Evolutionary conservation across 1,140 invertebrate species (phyloP), one percentile per base, ranked within the genome.

Genomic region (Carcinoscorpius rotundicauda): DNA sequence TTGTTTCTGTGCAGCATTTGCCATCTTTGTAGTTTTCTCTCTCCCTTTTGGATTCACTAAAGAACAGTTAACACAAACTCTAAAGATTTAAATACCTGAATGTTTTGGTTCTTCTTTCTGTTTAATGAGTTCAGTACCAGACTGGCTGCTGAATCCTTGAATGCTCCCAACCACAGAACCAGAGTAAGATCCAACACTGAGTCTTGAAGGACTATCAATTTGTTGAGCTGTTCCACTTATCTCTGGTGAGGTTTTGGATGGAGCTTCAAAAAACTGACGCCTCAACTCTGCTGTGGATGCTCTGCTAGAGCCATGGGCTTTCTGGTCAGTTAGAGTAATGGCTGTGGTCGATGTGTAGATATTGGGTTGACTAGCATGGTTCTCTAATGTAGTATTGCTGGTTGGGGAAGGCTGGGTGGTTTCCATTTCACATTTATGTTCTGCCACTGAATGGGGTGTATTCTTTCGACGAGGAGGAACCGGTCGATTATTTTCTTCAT

Each of bases 201-300:
- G 29, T 29, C 29, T 29, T 29, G 29, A 29, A 29, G 29, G 29
- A 29, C 29, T 29, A 29, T 29, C 29, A 29, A 29, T 29, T 2
- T 29, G 29, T 29, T 29, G 29, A 29, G 29, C 29, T 29, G 29
- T 29, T 29, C 29, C 29, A 29, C 29, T 29, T 29, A 29, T 29
- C 29, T 29, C 29, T 29, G 29, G 29, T 29, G 29, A 29, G 0
- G 29, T 29, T 29, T 29, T 29, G 2, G 66, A 60, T 6, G 69
- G 69, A 5, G 64, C 10, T 8, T 70, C 69, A 60, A 73, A 73
- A 57, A 73, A 73, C 62, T 73, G 71, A 6, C 70, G 49, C 63
- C 72, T 60, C 11, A 72, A 51, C 58, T 72, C 69, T n/a, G 67
- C 61, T 4, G 68, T 68, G 29, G 29, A 29, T 29, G 29, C 29